These are phyloP conservation scores for Ormyrus nitidulus DNA, from an alignment of 2,888 invertebrate genomes.

Conservation along the genomic window DNA sequence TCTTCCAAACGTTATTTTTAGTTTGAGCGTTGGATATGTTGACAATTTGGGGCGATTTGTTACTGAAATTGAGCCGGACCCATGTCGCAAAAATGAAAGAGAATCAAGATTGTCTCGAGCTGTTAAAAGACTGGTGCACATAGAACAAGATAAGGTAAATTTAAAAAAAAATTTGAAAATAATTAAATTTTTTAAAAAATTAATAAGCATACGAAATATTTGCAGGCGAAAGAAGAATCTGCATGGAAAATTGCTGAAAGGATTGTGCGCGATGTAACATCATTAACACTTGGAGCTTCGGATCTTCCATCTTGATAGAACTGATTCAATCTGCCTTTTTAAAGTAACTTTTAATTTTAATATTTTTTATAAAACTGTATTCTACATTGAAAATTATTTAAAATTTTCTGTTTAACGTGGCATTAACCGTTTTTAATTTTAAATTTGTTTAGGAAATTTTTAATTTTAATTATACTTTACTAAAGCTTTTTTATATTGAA, in stretches of 20 bases:
- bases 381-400: too few species aligned
- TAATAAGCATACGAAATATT: neutral
- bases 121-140: slow-evolving; percentile 87
- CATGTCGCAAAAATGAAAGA: slow-evolving; percentile 78
- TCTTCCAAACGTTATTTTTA: slow-evolving; percentile 72
- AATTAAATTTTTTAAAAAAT: neutral
- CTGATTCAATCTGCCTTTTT: slow-evolving; percentile 35
- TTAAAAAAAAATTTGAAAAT: slow-evolving; percentile 1
- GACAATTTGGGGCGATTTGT: slow-evolving; percentile 93
- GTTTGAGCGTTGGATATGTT: slow-evolving; percentile 90
- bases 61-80: slow-evolving; percentile 90
- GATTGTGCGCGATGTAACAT: slow-evolving; percentile 96
- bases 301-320: slow-evolving; percentile 68
- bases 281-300: slow-evolving; percentile 82
- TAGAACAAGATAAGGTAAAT: slow-evolving; percentile 86
- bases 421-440: too few species aligned
- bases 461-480: too few species aligned
- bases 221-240: slow-evolving; percentile 91
- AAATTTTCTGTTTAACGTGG: too few species aligned
- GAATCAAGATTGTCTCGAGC: slow-evolving; percentile 79
- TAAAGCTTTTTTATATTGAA: too few species aligned
- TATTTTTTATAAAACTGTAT: slow-evolving; percentile 3
- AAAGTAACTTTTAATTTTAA: slow-evolving; percentile 31
- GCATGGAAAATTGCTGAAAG: slow-evolving; percentile 98
- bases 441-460: too few species aligned